phyloP scores from a whole-genome alignment of 2,797 vertebrate species.

The Triplophysa bombifrons region DNA sequence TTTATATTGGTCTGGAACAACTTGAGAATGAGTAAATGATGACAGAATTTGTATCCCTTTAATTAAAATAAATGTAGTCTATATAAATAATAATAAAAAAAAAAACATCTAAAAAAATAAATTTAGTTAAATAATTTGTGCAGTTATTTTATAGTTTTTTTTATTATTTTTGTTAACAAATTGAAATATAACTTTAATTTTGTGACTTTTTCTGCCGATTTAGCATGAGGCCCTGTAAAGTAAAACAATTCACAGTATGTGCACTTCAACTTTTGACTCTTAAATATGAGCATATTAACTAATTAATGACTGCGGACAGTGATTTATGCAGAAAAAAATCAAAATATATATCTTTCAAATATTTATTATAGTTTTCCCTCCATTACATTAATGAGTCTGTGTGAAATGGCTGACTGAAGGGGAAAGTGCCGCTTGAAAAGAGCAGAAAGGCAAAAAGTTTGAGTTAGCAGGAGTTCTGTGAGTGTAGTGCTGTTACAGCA shows the following conservation, averaged over 20 bases:
- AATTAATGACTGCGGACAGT: conserved; percentile 28
- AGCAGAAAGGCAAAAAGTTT: conserved; percentile 21
- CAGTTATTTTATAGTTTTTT: too few species aligned
- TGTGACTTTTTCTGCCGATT: not conserved
- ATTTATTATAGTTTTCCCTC: conserved; percentile 39
- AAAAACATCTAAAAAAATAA: too few species aligned
- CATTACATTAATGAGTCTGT: conserved; percentile 47
- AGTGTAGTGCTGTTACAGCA: conserved; percentile 26
- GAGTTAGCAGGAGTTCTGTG: not conserved
- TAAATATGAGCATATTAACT: conserved; percentile 53
- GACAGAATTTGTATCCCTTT: too few species aligned
- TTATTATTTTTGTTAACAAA: too few species aligned
- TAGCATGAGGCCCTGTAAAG: conserved; percentile 6
- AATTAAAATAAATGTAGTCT: too few species aligned
- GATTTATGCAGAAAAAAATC: conserved; percentile 40
- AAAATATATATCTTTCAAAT: conserved; percentile 39
- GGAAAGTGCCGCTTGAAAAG: conserved; percentile 21
- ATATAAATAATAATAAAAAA: too few species aligned
- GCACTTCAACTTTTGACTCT: conserved; percentile 26
- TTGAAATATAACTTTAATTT: too few species aligned
- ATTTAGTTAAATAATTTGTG: too few species aligned
- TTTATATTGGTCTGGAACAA: too few species aligned
- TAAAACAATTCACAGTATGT: conserved; percentile 30
- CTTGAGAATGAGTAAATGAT: too few species aligned
- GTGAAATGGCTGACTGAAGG: conserved; percentile 39